A percentile compares a stretch with the other conserved stretches of the same genome.
These are phyloP conservation scores for Rhynchophorus ferrugineus DNA, from an alignment of 1,140 invertebrate species.

Conservation along the genomic window DNA sequence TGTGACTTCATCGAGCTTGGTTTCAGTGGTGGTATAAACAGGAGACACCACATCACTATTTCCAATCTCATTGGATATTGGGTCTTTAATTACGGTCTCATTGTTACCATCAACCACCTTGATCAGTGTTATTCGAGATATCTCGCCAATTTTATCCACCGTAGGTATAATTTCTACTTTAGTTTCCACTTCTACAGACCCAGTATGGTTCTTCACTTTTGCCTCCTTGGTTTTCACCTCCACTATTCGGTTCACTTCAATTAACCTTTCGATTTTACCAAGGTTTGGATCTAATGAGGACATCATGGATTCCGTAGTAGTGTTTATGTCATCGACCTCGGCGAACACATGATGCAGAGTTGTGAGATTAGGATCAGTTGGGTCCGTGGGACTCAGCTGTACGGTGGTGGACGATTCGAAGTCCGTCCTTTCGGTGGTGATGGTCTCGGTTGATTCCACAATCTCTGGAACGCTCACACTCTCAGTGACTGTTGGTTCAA, in stretches of 20 bases:
- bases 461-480: slow-evolving; percentile 1
- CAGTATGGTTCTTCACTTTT: slow-evolving; percentile 46
- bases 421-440: slow-evolving; percentile 4
- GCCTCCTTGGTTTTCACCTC: slow-evolving; percentile 53
- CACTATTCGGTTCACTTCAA: slow-evolving; percentile 57
- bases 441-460: slow-evolving; percentile 2
- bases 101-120: slow-evolving; percentile 48
- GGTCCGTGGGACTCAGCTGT: slow-evolving; percentile 10
- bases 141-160: slow-evolving; percentile 56
- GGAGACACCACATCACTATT: neutral
- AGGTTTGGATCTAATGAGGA: slow-evolving; percentile 2
- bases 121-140: slow-evolving; percentile 55
- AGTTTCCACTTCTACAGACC: slow-evolving; percentile 44
- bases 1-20: slow-evolving; percentile 2
- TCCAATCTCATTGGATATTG: slow-evolving; percentile 20
- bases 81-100: slow-evolving; percentile 22
- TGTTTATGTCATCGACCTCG: slow-evolving; percentile 27
- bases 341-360: slow-evolving; percentile 48
- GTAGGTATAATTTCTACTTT: slow-evolving; percentile 49
- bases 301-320: slow-evolving; percentile 15
- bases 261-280: slow-evolving; percentile 46
- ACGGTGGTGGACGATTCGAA: neutral
- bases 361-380: slow-evolving; percentile 40
- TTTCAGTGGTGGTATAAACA: slow-evolving; percentile 9
- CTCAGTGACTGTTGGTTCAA: neutral